These are phyloP conservation scores for Plecturocebus donacophilus DNA, from an alignment of 2,113 vertebrate genomes.

Conservation along the genomic window DNA sequence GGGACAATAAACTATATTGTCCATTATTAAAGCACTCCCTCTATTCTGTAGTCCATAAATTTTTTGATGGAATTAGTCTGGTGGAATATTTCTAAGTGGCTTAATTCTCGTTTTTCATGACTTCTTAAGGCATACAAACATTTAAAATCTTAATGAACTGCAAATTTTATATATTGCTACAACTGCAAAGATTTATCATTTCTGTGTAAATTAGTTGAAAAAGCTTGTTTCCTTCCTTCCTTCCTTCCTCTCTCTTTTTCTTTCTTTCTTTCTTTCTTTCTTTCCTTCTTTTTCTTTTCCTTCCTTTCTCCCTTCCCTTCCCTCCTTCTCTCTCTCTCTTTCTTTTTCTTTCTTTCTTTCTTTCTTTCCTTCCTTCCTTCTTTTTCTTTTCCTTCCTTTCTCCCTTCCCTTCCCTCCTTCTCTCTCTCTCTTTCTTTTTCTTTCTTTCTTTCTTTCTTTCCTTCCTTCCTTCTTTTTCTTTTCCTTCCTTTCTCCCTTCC, in stretches of 20 bases:
- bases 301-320: too few species aligned
- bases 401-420: too few species aligned
- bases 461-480: too few species aligned
- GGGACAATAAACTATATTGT: background rate
- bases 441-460: too few species aligned
- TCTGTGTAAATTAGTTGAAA: background rate
- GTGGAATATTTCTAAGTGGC: background rate
- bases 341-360: too few species aligned
- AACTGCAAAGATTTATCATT: background rate
- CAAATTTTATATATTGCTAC: background rate
- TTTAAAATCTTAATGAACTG: constrained; percentile 12
- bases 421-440: too few species aligned
- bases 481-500: too few species aligned
- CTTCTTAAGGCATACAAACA: background rate
- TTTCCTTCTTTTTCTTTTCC: too few species aligned
- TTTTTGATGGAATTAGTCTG: background rate
- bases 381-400: too few species aligned
- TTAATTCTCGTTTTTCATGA: background rate
- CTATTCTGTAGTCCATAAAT: background rate
- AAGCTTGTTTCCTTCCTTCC: background rate
- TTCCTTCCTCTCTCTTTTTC: too few species aligned
- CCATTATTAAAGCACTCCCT: background rate
- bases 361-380: background rate
- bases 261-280: too few species aligned
- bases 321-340: too few species aligned